Conservation (phyloP, 2,888 invertebrate species). For the Parasteatoda lunata region DNA sequence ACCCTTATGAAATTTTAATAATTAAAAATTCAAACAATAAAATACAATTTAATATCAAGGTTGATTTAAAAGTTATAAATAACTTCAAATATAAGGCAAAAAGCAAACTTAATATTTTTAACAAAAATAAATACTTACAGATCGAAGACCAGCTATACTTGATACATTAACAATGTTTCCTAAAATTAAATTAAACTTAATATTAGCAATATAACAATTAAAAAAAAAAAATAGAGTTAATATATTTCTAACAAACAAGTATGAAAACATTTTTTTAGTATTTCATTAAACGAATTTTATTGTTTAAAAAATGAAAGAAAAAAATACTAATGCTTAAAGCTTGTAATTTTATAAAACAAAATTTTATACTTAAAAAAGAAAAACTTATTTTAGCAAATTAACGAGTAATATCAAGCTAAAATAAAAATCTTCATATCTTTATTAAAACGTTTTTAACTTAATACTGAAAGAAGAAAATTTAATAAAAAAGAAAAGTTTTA, state of each 20-base stretch:
- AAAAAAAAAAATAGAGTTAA: background rate
- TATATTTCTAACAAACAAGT: background rate
- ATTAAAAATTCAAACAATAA: background rate
- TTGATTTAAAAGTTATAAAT: background rate
- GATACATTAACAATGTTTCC: conserved; percentile 97
- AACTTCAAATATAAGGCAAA: background rate
- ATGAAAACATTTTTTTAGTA: too few relatives aligned
- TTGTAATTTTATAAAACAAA: too few relatives aligned
- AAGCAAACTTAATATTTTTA: background rate
- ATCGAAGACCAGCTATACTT: conserved; percentile 91
- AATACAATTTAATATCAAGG: background rate
- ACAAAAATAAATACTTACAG: conserved; percentile 75
- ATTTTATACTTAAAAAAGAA: too few relatives aligned
- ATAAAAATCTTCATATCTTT: too few relatives aligned
- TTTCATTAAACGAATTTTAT: too few relatives aligned
- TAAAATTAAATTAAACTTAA: conserved; percentile 52
- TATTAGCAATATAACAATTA: background rate
- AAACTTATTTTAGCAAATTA: too few relatives aligned
- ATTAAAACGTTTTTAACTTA: too few relatives aligned
- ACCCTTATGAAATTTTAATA: background rate
- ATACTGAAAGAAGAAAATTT: too few relatives aligned
- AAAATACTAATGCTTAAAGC: too few relatives aligned
- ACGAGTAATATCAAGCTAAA: too few relatives aligned
- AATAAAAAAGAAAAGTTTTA: too few relatives aligned
- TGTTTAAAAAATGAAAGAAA: too few relatives aligned